phyloP scores from a whole-genome alignment of 2,888 invertebrate genomes.

The Oligia latruncula region DNA sequence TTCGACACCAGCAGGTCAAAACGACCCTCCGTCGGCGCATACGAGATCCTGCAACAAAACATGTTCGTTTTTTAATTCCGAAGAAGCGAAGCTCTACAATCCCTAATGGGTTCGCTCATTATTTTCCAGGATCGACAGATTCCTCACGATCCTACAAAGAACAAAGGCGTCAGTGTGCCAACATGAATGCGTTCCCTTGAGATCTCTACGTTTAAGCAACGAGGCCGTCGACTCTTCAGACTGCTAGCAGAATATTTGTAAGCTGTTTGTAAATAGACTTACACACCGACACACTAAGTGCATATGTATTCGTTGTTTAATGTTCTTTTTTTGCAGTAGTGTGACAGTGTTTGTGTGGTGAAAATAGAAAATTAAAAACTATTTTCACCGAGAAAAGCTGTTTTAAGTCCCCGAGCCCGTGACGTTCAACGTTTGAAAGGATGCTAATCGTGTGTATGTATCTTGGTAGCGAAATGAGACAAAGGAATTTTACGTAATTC shows the following conservation, averaged over 20 bases:
- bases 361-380: slow-evolving; percentile 42
- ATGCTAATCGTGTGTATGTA: slow-evolving; percentile 54
- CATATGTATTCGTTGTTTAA: slow-evolving; percentile 20
- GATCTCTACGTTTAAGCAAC: slow-evolving; percentile 47
- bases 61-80: slow-evolving; percentile 20
- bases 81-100: slow-evolving; percentile 5
- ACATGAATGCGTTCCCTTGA: slow-evolving; percentile 40
- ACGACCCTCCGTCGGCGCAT: slow-evolving; percentile 94
- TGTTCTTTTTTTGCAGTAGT: slow-evolving; percentile 10
- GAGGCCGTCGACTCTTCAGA: slow-evolving; percentile 32
- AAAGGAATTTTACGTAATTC: slow-evolving; percentile 63
- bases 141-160: slow-evolving; percentile 45
- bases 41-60: slow-evolving; percentile 92
- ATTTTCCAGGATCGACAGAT: slow-evolving; percentile 49
- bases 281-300: slow-evolving; percentile 20
- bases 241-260: slow-evolving; percentile 46
- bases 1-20: slow-evolving; percentile 97
- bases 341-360: slow-evolving; percentile 1
- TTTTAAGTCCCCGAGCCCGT: slow-evolving; percentile 36
- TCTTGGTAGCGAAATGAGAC: slow-evolving; percentile 54
- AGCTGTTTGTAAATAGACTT: slow-evolving; percentile 43
- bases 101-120: slow-evolving; percentile 49
- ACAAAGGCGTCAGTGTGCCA: slow-evolving; percentile 46
- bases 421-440: slow-evolving; percentile 46
- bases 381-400: slow-evolving; percentile 46